Evolutionary conservation across 2,888 invertebrate genomes (phyloP), one percentile per base, ranked within the genome.

Genomic region (Lithodes maja): DNA sequence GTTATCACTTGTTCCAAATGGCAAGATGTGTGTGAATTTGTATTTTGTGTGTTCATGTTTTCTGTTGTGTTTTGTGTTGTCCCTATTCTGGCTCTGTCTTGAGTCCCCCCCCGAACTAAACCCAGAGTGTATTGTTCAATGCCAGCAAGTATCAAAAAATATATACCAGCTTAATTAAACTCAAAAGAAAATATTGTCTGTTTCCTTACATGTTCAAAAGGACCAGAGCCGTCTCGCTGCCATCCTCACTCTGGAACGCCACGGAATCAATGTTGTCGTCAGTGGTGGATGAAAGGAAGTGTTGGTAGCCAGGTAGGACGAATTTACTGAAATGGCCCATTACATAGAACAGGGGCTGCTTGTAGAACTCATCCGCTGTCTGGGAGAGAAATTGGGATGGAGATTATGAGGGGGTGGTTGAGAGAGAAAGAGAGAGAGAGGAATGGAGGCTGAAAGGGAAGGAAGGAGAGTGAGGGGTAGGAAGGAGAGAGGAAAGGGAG

Each of bases 271-370:
- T 3, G 17, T 12, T 17, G 15, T 17, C 71, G 17, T 71, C 71
- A 71, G 15, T 71, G 15, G 71, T n/a, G 17, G 71, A 71, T 3
- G 71, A 71, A 3, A 5, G 15, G 71, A 71, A 5, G 17, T 71
- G 17, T 17, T 71, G 71, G 17, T n/a, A 12, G 3, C 71, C 71
- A n/a, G 71, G 71, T n/a, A 5, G 12, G n/a, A 71, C 71, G 17
- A 71, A 78, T 12, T 78, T 78, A 50, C 78, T 52, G 3, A 49
- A 78, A 2, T 78, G 78, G 50, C 78, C 50, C 52, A 78, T 52
- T 15, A 15, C n/a, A 15, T 53, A 54, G 54, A 54, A 17, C 2
- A 54, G 54, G 3, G 17, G 79, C 54, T 79, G 53, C 15, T 79
- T 52, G 54, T 52, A 79, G n/a, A 79, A 53, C n/a, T 54, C 17